Percentiles rank a stretch among this genome's conserved stretches.
phyloP scores from a whole-genome alignment of 30 jellyfish, hydroid and myxozoan species.

The Nemopilema nomurai region DNA sequence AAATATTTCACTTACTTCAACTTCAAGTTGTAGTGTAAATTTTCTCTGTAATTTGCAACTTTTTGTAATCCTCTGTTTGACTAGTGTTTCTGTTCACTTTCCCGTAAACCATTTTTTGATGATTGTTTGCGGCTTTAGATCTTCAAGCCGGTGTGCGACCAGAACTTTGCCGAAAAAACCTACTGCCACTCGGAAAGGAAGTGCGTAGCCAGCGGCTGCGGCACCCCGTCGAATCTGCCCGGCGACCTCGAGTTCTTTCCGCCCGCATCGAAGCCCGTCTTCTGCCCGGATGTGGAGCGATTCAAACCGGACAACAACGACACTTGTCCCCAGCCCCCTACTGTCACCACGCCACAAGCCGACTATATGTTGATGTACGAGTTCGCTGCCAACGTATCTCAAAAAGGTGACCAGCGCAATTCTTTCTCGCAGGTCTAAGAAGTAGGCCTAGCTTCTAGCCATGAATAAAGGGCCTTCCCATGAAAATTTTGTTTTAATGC shows the following conservation, averaged over 20 bases:
- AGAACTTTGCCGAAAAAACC: slow-evolving; percentile 21
- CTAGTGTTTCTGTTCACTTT: too few species aligned
- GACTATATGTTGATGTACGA: slow-evolving; percentile 53
- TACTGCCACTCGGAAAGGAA: slow-evolving; percentile 67
- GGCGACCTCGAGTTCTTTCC: slow-evolving; percentile 57
- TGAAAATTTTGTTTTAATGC: neutral
- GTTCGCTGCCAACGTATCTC: slow-evolving; percentile 22
- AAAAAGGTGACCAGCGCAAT: slow-evolving; percentile 30
- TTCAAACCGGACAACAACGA: slow-evolving; percentile 52
- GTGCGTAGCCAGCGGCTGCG: slow-evolving; percentile 71
- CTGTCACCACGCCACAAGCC: slow-evolving; percentile 40
- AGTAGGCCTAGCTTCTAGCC: neutral
- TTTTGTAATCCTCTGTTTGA: too few species aligned
- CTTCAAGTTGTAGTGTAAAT: too few species aligned
- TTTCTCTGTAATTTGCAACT: too few species aligned
- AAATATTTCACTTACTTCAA: too few species aligned
- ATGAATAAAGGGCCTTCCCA: neutral
- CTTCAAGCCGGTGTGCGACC: slow-evolving; percentile 65
- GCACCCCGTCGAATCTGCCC: slow-evolving; percentile 32
- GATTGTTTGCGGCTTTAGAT: slow-evolving; percentile 18
- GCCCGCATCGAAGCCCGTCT: slow-evolving; percentile 56
- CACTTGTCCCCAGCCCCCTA: slow-evolving; percentile 51
- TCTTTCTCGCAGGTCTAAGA: neutral
- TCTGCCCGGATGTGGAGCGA: slow-evolving; percentile 76
- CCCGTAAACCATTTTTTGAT: too few species aligned